Evolutionary conservation across 2,888 invertebrate genomes (phyloP), one percentile per base, ranked within the genome.

Genomic region (Acanthopleura granulata): DNA sequence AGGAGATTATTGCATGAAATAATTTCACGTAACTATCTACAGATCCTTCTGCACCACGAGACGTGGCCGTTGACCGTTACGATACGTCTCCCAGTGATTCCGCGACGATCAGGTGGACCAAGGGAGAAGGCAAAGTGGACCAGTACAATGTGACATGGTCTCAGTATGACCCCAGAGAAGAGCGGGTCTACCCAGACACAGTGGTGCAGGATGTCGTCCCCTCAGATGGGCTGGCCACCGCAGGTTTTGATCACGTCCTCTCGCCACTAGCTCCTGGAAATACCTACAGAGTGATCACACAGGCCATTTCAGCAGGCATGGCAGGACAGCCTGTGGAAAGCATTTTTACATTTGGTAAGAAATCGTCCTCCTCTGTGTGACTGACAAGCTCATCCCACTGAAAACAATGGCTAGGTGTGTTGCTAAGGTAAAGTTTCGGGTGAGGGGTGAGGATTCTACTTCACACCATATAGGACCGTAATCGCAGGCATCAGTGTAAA

Each of bases 261-360:
- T 66, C 66, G 6, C 22, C 22, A 16, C 25, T 66, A 6, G 3
- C 16, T 27, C 6, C 22, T 27, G 66, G 66, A 27, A 66, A 66
- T 6, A 66, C 66, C 16, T 66, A 66, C 29, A 22, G 16, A 22
- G 22, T 27, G 16, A 66, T 27, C 1, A 22, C 29, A 6, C 25
- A 25, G 29, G 16, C 66, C 6, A 25, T 66, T 6, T 66, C 66
- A 16, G 66, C 22, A 25, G 25, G 6, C 16, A 22, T 27, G 16
- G 4, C 27, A 22, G 66, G 66, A 27, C 18, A 66, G 16, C 27
- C 27, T 1, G 66, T 66, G 15, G 22, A 66, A 27, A 22, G 29
- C 16, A 22, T 66, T 22, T 66, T 66, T 14, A 66, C 66, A 27
- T 66, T 66, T 27, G 66, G 66, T 66, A 25, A 66, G 66, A n/a